Evolutionary conservation across 2,888 invertebrate genomes (phyloP).

Genomic region (Cerceris rybyensis): DNA sequence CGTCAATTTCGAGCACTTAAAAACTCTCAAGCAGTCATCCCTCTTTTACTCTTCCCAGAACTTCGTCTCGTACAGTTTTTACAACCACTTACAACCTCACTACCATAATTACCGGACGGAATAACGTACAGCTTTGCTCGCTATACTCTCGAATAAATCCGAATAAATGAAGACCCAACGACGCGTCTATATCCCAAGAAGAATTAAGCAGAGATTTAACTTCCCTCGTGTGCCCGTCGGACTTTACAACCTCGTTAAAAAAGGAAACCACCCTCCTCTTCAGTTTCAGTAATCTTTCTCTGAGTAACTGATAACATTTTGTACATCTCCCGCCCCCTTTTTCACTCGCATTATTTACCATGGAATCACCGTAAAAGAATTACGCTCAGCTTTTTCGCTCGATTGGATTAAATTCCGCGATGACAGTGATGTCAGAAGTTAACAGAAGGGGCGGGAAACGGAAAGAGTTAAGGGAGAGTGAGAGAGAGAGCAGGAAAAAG

Average conservation of each 20-base stretch:
- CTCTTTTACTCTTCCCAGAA: no score
- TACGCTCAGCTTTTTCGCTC: conserved; percentile 37
- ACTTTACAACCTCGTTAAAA: conserved; percentile 5
- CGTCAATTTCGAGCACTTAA: no score
- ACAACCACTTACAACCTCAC: no score
- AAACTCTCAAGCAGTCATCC: no score
- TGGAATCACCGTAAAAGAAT: conserved; percentile 49
- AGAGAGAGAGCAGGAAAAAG: no score
- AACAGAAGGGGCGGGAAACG: neutral
- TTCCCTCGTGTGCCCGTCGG: neutral
- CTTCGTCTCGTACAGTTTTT: no score
- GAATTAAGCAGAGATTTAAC: neutral
- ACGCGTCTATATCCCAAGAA: neutral
- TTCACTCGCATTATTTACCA: conserved; percentile 49
- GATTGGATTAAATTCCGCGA: conserved; percentile 54
- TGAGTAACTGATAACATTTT: conserved; percentile 47
- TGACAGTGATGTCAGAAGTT: neutral
- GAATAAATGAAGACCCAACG: neutral
- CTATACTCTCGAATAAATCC: no score
- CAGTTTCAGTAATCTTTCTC: conserved; percentile 19
- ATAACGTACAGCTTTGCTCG: no score
- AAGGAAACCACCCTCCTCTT: conserved; percentile 11
- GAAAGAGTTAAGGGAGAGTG: neutral
- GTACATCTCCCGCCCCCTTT: conserved; percentile 29
- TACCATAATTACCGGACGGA: no score